Evolutionary conservation across 2,888 invertebrate genomes (phyloP).

Genomic region (Lasioglossum figueresi): DNA sequence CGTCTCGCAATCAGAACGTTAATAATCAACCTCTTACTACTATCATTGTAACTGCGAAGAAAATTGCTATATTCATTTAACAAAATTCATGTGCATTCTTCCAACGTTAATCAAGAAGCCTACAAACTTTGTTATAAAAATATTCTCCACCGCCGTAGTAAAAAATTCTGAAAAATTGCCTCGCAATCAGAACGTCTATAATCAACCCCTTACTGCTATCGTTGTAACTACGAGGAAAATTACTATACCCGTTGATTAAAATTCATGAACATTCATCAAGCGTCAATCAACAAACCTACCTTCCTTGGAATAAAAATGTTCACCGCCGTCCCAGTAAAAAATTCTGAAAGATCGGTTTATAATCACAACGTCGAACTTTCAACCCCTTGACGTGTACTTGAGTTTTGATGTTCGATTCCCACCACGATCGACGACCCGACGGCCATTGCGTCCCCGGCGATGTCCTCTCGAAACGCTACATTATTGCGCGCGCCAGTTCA

Average conservation of each 20-base stretch:
- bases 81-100: slow-evolving; percentile 7
- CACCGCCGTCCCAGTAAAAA: neutral
- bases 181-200: neutral
- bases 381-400: neutral
- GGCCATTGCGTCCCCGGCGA: neutral
- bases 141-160: neutral
- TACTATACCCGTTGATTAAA: neutral
- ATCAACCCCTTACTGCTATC: neutral
- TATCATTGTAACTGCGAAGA: neutral
- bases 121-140: neutral
- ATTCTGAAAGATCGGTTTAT: neutral
- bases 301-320: neutral
- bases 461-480: slow-evolving; percentile 12
- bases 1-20: neutral
- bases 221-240: neutral
- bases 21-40: too few species aligned
- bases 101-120: neutral
- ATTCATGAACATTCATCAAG: neutral
- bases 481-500: slow-evolving; percentile 24
- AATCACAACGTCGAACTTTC: neutral
- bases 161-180: neutral
- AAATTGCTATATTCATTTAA: neutral
- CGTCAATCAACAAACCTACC: neutral
- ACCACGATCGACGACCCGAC: slow-evolving; percentile 13
- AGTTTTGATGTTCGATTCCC: neutral